Base-by-base conservation (phyloP, 2,888 invertebrate species). In the Dromius quadrimaculatus region DNA sequence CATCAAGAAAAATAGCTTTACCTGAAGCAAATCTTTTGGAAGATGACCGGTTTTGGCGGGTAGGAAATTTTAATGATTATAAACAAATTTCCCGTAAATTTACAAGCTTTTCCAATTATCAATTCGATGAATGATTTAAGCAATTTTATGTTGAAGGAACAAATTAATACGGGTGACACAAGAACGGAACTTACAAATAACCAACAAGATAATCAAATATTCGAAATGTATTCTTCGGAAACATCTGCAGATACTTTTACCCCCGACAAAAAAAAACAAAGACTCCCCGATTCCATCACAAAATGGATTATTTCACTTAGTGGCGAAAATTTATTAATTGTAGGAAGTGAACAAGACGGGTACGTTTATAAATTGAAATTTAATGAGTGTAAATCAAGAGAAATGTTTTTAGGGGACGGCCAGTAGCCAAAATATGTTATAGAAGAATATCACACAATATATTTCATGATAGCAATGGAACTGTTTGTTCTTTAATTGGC, bases 41-140 rank as follows among this genome's bases (percentile, higher is more conserved):
- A 1, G 34, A 69, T 34, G 32, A 34, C 8, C 11, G 61, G 13
- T 69, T 69, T 22, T 69, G 69, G 69, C 32, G 32, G 19, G 69
- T 69, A 68, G 5, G 43, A 23, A 15, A 22, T 2, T 47, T n/a
- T n/a, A n/a, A n/a, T n/a, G n/a, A n/a, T n/a, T 47, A 32, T 32
- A 6, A 0, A 9, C 15, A 9, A 32, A 8, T 32, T 32, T 32
- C n/a, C n/a, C n/a, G n/a, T n/a, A n/a, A n/a, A n/a, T n/a, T n/a
- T n/a, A n/a, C n/a, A n/a, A n/a, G n/a, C n/a, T n/a, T n/a, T n/a
- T n/a, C n/a, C n/a, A n/a, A n/a, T n/a, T n/a, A n/a, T n/a, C n/a
- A n/a, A n/a, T n/a, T n/a, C n/a, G n/a, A n/a, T n/a, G n/a, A n/a
- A n/a, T n/a, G n/a, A n/a, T n/a, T n/a, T n/a, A n/a, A n/a, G n/a